phyloP scores from a whole-genome alignment of 2,113 vertebrate genomes.

The Anarhynchus alexandrinus region DNA sequence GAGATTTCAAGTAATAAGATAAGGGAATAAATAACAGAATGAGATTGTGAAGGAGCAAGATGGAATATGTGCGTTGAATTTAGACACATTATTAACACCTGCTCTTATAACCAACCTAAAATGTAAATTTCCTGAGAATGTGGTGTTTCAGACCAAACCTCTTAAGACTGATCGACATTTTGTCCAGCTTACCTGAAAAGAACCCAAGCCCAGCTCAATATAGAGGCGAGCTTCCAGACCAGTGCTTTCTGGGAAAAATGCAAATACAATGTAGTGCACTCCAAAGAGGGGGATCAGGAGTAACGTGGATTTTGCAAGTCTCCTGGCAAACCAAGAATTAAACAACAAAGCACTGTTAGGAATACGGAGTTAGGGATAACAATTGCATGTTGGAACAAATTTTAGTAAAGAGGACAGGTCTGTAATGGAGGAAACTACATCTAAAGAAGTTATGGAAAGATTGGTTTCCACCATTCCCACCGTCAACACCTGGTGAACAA shows the following conservation, averaged over 20 bases:
- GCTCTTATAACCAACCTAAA: background rate
- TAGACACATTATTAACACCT: background rate
- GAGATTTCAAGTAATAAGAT: background rate
- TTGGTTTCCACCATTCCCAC: background rate
- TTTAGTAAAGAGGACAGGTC: background rate
- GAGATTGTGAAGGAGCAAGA: background rate
- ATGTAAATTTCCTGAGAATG: background rate
- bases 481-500: background rate
- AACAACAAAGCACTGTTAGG: background rate
- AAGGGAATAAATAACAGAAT: background rate
- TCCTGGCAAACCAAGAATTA: conserved; percentile 25
- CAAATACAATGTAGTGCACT: conserved; percentile 70
- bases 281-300: conserved; percentile 73
- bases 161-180: background rate
- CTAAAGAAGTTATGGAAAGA: background rate
- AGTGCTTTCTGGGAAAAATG: conserved; percentile 66
- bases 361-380: background rate
- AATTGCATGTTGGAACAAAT: accelerated
- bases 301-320: conserved; percentile 68
- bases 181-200: conserved; percentile 58
- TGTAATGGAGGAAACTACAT: background rate
- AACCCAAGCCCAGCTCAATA: conserved; percentile 69
- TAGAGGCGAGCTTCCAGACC: conserved; percentile 65
- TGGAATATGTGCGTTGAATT: background rate
- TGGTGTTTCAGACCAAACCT: background rate